Evolutionary conservation across 2,113 vertebrate species (phyloP), one percentile per base, ranked within the genome.

Genomic region (Tretioscincus oriximinensis): DNA sequence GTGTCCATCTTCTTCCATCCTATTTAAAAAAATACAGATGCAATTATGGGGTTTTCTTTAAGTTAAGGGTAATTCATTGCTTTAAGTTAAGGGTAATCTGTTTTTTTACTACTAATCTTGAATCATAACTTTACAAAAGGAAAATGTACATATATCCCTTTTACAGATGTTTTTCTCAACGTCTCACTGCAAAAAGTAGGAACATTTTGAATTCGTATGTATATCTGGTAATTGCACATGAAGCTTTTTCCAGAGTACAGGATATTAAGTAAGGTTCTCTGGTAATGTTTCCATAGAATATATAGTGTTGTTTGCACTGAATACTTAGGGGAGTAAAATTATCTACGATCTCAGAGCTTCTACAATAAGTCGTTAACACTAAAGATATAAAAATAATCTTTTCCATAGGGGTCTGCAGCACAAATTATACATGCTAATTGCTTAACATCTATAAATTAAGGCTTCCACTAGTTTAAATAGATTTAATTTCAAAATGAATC

Each of bases 1-100:
- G 98, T 68, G 92, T 97, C 98, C 98, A 99, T n/a, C 73, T 92
- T 76, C 96, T 95, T 26, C 98, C 98, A 49, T 99, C 97, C 98
- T 99, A 88, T 77, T 69, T 16, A 7, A 24, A 85, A 82, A 92
- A 72, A 93, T 68, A 29, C 76, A 88, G 45, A 5, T 26, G 86
- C 45, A 78, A 26, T 82, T 81, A 51, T 41, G 18, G 58, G 71
- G 49, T 68, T 70, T 0, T 54, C 64, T 73, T 0, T 54, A 72
- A 66, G 29, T 11, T 26, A 29, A 5, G 0, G 1, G 49, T 0
- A 7, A 58, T 79, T 67, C 14, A 9, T 20, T 2, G n/a, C 9
- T 73, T 80, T 73, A 54, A 80, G 22, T 9, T 9, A 8, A 76
- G 64, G 7, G 10, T 61, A 9, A 1, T 12, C 5, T 58, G 45